phyloP scores from a whole-genome alignment of 2,113 vertebrate species.

The Microtus richardsoni region DNA sequence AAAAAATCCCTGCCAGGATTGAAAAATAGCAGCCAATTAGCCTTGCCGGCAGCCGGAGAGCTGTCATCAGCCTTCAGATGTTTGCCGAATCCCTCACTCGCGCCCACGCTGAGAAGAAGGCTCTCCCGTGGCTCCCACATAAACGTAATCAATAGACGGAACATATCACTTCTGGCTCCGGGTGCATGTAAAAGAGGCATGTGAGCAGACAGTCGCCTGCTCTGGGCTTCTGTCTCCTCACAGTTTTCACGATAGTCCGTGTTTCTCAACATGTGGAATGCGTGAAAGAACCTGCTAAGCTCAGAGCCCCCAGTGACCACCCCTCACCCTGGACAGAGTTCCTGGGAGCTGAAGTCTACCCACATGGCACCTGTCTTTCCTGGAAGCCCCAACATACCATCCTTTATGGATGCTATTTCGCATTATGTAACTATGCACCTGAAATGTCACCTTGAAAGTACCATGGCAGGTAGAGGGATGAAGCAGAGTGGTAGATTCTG shows the following conservation, averaged over 20 bases:
- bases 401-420: not conserved
- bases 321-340: not conserved
- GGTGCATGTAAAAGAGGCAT: not conserved
- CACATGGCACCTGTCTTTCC: not conserved
- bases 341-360: not conserved
- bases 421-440: not conserved
- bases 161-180: not conserved
- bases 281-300: not conserved
- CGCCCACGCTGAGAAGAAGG: not conserved
- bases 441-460: not conserved
- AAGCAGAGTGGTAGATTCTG: accelerated
- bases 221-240: not conserved
- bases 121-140: not conserved
- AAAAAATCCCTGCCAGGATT: slow-evolving; percentile 15
- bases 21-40: slow-evolving; percentile 59
- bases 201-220: not conserved
- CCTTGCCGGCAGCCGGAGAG: not conserved
- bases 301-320: not conserved
- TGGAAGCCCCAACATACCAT: not conserved
- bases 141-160: not conserved
- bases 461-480: not conserved
- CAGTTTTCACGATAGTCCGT: not conserved
- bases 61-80: not conserved
- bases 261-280: not conserved
- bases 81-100: not conserved